Conservation (phyloP, 2,797 vertebrate genomes). For the Phyllotis vaccarum region DNA sequence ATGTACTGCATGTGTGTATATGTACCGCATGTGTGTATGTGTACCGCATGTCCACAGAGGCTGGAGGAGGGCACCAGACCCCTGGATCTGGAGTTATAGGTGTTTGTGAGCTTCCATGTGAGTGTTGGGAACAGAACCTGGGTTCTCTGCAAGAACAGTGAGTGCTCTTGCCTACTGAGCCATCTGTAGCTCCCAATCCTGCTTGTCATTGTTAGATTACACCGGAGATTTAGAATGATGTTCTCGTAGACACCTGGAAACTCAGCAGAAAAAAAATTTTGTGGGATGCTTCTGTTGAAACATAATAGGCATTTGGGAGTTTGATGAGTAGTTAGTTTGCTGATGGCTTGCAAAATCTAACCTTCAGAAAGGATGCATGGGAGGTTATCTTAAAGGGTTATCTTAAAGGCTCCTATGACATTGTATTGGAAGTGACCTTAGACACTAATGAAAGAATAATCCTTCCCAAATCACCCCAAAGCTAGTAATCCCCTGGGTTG, state of each 20-base stretch:
- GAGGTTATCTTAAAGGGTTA: background rate
- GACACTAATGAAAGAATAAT: constrained; percentile 90
- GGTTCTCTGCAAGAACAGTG: background rate
- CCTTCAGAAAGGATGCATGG: background rate
- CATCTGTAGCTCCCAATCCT: background rate
- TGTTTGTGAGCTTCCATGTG: background rate
- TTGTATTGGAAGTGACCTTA: constrained; percentile 74
- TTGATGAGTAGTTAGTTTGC: background rate
- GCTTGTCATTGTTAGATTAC: background rate
- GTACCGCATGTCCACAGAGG: background rate
- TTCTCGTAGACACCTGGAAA: background rate
- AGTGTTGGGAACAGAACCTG: background rate
- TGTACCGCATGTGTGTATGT: background rate
- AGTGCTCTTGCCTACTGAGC: background rate
- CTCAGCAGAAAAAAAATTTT: background rate
- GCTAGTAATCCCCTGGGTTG: constrained; percentile 89
- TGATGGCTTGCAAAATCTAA: background rate
- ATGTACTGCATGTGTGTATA: background rate
- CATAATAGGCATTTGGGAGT: background rate
- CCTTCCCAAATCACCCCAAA: constrained; percentile 89
- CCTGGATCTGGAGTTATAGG: background rate
- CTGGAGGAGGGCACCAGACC: background rate
- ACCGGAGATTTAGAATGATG: background rate
- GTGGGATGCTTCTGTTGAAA: constrained; percentile 32
- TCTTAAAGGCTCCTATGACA: constrained; percentile 50